Percentiles rank a stretch among this genome's conserved stretches.
Evolutionary conservation across 2,113 vertebrate species (phyloP).

Genomic region (Gnathonemus longibarbis): DNA sequence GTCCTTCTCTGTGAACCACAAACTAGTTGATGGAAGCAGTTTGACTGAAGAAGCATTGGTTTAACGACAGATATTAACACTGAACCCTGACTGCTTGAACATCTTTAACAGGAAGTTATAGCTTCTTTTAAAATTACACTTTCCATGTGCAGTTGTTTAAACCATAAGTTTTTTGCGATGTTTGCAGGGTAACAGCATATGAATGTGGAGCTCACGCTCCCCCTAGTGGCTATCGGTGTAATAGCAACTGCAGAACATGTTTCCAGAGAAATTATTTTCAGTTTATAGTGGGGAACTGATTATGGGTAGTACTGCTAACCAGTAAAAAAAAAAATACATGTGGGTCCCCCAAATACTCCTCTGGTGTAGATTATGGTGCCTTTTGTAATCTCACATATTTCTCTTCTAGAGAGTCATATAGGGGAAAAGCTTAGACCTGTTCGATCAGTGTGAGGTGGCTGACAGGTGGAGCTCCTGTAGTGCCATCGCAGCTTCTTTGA

Average conservation of each 20-base stretch:
- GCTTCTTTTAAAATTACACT: not conserved
- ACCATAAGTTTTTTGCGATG: not conserved
- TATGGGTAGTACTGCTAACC: not conserved
- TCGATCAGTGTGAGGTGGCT: not conserved
- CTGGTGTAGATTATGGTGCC: not conserved
- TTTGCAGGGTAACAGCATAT: not conserved
- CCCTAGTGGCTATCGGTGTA: constrained; percentile 34
- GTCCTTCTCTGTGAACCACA: not conserved
- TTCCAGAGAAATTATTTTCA: not conserved
- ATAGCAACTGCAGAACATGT: not conserved
- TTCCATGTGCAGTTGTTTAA: not conserved
- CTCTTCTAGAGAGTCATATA: not conserved
- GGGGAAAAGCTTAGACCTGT: not conserved
- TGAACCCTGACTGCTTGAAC: not conserved
- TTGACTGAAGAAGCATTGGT: not conserved
- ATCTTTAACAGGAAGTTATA: not conserved
- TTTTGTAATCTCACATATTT: not conserved
- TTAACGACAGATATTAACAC: not conserved
- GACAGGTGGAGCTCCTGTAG: not conserved
- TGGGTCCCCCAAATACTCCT: not conserved
- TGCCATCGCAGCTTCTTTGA: not conserved
- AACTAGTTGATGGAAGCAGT: not conserved
- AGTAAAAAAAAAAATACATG: not conserved
- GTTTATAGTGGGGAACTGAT: not conserved
- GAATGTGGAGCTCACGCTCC: constrained; percentile 5